Conservation (phyloP, 2,797 vertebrate genomes). For the Gorsachius magnificus region DNA sequence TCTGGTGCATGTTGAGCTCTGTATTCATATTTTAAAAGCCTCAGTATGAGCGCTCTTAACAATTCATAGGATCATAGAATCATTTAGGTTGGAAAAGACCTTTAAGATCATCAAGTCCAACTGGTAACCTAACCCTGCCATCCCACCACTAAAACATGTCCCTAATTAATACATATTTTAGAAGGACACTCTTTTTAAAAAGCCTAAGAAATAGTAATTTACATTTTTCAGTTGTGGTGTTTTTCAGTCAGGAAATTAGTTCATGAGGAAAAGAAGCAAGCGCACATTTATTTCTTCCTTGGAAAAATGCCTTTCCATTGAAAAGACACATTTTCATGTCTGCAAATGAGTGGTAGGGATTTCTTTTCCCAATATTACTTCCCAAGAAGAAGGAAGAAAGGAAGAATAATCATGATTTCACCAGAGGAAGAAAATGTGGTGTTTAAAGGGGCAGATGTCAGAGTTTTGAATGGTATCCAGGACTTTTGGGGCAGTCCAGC, state of each 20-base stretch:
- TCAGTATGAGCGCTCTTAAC: neutral
- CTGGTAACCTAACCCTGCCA: no score
- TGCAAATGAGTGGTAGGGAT: neutral
- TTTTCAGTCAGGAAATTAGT: neutral
- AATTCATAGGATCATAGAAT: neutral
- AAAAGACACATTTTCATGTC: neutral
- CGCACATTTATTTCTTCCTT: neutral
- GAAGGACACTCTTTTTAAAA: neutral
- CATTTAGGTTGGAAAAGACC: no score
- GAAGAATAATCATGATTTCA: neutral
- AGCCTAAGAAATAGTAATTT: neutral
- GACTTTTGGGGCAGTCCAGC: neutral
- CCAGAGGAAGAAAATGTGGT: neutral
- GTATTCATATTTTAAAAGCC: neutral
- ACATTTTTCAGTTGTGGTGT: neutral
- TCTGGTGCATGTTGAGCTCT: neutral
- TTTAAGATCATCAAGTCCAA: no score
- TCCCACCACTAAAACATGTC: no score
- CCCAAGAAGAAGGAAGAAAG: neutral
- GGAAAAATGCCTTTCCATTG: constrained; percentile 1
- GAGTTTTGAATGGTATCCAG: neutral
- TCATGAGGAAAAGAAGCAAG: neutral
- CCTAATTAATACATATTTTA: neutral
- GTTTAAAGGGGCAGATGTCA: neutral
- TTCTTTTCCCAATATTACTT: neutral